phyloP scores from a whole-genome alignment of 2,113 vertebrate genomes.

The Caloenas nicobarica region DNA sequence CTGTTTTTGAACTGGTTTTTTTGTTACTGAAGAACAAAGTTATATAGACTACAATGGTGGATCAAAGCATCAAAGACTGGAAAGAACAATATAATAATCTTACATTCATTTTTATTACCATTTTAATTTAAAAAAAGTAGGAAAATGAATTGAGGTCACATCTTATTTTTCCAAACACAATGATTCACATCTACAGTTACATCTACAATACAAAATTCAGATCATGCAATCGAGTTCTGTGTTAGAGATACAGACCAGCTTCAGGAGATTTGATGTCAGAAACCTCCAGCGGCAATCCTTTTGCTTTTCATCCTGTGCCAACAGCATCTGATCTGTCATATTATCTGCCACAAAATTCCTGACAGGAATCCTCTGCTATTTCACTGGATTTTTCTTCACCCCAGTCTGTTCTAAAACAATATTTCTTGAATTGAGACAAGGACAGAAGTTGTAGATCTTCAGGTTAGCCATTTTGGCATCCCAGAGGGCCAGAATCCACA shows the following conservation, averaged over 20 bases:
- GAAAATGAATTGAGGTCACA: background rate
- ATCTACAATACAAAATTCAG: background rate
- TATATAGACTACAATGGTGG: background rate
- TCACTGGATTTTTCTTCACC: background rate
- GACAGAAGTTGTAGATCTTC: background rate
- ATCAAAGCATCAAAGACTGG: background rate
- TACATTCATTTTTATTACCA: background rate
- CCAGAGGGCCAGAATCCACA: background rate
- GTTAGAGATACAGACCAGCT: background rate
- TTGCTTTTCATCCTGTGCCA: background rate
- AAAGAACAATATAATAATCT: background rate
- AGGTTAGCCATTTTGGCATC: background rate
- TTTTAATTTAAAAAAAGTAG: background rate
- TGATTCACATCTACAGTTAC: background rate
- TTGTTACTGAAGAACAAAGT: background rate
- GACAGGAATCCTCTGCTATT: background rate
- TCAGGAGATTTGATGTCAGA: background rate
- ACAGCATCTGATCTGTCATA: background rate
- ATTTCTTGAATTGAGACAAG: background rate
- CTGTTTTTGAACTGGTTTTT: background rate
- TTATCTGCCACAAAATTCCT: background rate
- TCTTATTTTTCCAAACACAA: background rate
- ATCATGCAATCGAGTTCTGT: background rate
- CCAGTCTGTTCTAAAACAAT: background rate
- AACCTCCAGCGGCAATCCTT: background rate